phyloP scores from a whole-genome alignment of 2,797 vertebrate genomes.

The Eremophila alpestris region DNA sequence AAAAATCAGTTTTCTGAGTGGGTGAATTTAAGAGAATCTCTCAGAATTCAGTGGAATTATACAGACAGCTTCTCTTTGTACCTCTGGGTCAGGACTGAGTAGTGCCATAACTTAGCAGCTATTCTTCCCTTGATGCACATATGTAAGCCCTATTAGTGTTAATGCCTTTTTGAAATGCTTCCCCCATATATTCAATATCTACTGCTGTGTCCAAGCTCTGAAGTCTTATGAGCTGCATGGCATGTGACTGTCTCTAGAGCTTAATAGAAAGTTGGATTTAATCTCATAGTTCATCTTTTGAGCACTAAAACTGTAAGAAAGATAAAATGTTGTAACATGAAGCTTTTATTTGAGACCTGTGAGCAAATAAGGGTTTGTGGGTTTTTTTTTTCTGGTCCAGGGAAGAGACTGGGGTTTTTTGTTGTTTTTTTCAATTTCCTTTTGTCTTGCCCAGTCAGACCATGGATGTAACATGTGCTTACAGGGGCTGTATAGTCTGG shows the following conservation, averaged over 20 bases:
- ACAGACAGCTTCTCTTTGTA: neutral
- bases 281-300: conserved; percentile 22
- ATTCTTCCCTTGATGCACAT: conserved; percentile 16
- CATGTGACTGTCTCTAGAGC: conserved; percentile 17
- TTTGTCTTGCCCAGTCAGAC: neutral
- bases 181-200: neutral
- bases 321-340: conserved; percentile 1
- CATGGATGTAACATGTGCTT: neutral
- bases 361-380: neutral
- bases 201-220: neutral
- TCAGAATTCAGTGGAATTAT: neutral
- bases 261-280: conserved; percentile 39
- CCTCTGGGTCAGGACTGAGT: neutral
- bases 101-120: conserved; percentile 7
- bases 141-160: conserved; percentile 19
- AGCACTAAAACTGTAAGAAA: conserved; percentile 33
- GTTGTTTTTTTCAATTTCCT: neutral
- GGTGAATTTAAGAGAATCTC: neutral
- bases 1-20: neutral
- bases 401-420: neutral
- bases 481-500: neutral
- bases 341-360: conserved; percentile 25
- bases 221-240: neutral
- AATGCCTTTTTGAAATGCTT: conserved; percentile 33
- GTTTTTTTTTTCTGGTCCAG: neutral